A percentile compares a stretch with the other conserved stretches of the same genome.
These are phyloP conservation scores for Pica pica DNA, from an alignment of 2,113 vertebrate species.

Conservation along the genomic window DNA sequence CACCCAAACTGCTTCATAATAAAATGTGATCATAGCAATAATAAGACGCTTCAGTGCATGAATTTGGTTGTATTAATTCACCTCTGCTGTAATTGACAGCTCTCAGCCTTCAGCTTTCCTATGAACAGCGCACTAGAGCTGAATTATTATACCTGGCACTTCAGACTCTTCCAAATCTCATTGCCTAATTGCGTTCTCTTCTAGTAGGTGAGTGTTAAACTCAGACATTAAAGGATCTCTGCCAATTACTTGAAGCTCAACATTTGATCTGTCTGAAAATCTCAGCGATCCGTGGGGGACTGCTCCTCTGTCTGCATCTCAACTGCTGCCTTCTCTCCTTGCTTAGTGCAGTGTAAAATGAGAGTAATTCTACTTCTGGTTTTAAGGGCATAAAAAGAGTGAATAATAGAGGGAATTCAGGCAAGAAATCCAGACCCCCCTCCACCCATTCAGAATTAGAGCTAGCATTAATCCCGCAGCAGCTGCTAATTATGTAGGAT, in stretches of 20 bases:
- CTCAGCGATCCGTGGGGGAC: neutral
- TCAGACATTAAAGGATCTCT: constrained; percentile 67
- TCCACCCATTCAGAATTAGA: neutral
- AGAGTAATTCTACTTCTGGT: neutral
- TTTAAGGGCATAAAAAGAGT: neutral
- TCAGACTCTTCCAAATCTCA: constrained; percentile 56
- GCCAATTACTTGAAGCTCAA: constrained; percentile 66
- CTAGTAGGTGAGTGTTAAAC: constrained; percentile 63
- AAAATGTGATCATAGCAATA: constrained; percentile 66
- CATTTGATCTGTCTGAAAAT: constrained; percentile 62
- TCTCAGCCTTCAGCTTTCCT: constrained; percentile 60
- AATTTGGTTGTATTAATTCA: constrained; percentile 70
- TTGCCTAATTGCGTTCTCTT: constrained; percentile 63
- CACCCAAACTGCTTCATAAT: constrained; percentile 68
- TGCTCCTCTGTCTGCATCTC: neutral
- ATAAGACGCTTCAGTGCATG: constrained; percentile 46
- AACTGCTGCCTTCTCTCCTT: neutral
- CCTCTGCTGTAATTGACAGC: constrained; percentile 65
- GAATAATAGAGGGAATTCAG: neutral
- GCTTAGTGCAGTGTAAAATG: neutral
- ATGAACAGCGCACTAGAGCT: constrained; percentile 20
- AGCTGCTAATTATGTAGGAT: constrained; percentile 42
- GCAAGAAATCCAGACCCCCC: neutral
- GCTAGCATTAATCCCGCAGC: constrained; percentile 21
- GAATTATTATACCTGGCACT: constrained; percentile 63